A percentile compares a stretch with the other conserved stretches of the same genome.
phyloP scores from a whole-genome alignment of 2,113 vertebrate genomes.

The Vireo altiloquus region DNA sequence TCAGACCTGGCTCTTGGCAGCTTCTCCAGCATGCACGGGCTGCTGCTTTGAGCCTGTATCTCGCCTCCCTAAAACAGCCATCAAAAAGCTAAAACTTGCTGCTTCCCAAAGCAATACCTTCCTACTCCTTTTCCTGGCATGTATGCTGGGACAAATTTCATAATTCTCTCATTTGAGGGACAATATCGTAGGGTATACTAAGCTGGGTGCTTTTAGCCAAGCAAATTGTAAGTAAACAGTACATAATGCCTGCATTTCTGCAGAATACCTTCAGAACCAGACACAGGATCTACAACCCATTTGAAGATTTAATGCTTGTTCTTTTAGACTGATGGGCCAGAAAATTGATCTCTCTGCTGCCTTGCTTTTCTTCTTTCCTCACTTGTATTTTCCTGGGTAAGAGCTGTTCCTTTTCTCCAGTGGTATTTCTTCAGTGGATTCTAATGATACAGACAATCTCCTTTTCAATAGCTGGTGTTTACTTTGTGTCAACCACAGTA shows the following conservation, averaged over 20 bases:
- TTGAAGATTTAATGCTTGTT: background rate
- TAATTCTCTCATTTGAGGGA: background rate
- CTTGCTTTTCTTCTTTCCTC: background rate
- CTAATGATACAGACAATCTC: background rate
- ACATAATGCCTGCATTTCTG: background rate
- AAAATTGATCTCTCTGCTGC: background rate
- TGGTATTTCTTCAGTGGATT: background rate
- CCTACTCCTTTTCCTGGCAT: background rate
- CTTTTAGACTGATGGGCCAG: background rate
- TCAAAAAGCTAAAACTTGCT: background rate
- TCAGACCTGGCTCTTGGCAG: background rate
- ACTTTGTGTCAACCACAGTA: background rate
- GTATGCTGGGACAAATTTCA: background rate
- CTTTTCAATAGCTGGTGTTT: background rate
- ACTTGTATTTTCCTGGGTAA: background rate
- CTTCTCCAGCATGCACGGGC: background rate
- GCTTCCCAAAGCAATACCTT: background rate
- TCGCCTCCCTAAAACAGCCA: background rate
- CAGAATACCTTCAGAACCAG: background rate
- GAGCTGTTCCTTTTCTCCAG: background rate
- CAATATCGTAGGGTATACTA: background rate
- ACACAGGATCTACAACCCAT: background rate
- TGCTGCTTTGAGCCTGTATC: fast-evolving
- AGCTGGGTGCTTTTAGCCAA: background rate
- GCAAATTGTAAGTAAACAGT: background rate